Evolutionary conservation across 1,140 invertebrate species (phyloP).

Genomic region (Rhopalosiphum padi): DNA sequence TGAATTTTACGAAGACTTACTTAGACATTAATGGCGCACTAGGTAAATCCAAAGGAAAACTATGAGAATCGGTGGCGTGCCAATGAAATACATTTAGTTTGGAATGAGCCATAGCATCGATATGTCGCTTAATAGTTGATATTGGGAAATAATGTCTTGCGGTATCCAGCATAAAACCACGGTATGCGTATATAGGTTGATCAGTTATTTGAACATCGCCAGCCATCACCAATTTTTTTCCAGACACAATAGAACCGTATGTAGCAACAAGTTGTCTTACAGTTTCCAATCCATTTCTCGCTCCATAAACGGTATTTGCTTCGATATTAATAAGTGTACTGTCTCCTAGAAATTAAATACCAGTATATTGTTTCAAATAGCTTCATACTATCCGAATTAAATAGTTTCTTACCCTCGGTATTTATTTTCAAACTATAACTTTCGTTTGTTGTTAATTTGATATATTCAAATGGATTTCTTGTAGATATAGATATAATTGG

Average conservation of each 20-base stretch:
- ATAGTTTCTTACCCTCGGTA: background rate
- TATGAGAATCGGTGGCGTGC: slow-evolving; percentile 85
- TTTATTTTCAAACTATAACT: background rate
- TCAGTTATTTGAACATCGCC: slow-evolving; percentile 63
- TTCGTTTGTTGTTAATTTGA: slow-evolving; percentile 43
- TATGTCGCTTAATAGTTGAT: slow-evolving; percentile 72
- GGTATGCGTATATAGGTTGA: slow-evolving; percentile 65
- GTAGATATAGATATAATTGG: background rate
- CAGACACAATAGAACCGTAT: slow-evolving; percentile 59
- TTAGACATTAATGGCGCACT: slow-evolving; percentile 74
- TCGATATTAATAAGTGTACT: slow-evolving; percentile 67
- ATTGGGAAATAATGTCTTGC: slow-evolving; percentile 78
- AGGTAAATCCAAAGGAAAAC: slow-evolving; percentile 77
- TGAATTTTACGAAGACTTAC: slow-evolving; percentile 63
- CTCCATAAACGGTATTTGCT: slow-evolving; percentile 75
- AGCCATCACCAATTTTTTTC: slow-evolving; percentile 63
- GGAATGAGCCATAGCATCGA: slow-evolving; percentile 78
- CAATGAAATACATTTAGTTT: slow-evolving; percentile 88
- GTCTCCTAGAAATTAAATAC: slow-evolving; percentile 63
- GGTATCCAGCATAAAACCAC: slow-evolving; percentile 80
- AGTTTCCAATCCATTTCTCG: slow-evolving; percentile 78
- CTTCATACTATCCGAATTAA: background rate
- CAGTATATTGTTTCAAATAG: background rate
- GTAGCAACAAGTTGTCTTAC: slow-evolving; percentile 71
- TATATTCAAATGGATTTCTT: background rate